Evolutionary conservation across 1,140 invertebrate species (phyloP).

Genomic region (Nautilus pompilius): DNA sequence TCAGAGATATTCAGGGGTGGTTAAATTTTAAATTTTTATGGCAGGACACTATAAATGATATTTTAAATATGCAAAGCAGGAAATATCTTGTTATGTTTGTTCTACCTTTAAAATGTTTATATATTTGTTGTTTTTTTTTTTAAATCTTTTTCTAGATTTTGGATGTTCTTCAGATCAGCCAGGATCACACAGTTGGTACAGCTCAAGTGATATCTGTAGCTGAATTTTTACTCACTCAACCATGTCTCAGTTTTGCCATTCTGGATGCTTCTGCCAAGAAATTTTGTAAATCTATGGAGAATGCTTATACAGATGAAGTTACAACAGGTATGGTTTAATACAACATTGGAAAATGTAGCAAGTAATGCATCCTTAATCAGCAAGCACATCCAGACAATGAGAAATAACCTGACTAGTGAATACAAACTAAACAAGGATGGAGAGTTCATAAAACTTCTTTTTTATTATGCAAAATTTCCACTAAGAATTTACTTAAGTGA

Average conservation of each 20-base stretch:
- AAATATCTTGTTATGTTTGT: background rate
- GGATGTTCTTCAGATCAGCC: constrained; percentile 73
- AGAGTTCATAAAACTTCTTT: no score
- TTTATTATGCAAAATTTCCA: no score
- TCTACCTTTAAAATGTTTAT: background rate
- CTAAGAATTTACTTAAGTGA: no score
- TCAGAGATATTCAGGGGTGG: no score
- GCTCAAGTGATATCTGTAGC: constrained; percentile 69
- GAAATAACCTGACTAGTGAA: no score
- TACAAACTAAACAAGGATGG: no score
- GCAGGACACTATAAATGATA: no score
- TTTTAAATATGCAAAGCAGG: background rate
- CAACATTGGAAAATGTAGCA: no score
- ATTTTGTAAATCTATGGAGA: constrained; percentile 33
- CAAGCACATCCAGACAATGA: no score
- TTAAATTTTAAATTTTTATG: no score
- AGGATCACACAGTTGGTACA: constrained; percentile 59
- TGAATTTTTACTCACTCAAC: constrained; percentile 77
- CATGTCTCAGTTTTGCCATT: constrained; percentile 82
- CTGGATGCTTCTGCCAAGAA: constrained; percentile 67
- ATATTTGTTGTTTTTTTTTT: background rate
- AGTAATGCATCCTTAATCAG: no score
- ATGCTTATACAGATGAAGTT: constrained; percentile 46
- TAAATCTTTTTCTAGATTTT: constrained; percentile 58
- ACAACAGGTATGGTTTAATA: constrained; percentile 53